Conservation (phyloP, 2,113 vertebrate species). For the Lethenteron camtschaticum region DNA sequence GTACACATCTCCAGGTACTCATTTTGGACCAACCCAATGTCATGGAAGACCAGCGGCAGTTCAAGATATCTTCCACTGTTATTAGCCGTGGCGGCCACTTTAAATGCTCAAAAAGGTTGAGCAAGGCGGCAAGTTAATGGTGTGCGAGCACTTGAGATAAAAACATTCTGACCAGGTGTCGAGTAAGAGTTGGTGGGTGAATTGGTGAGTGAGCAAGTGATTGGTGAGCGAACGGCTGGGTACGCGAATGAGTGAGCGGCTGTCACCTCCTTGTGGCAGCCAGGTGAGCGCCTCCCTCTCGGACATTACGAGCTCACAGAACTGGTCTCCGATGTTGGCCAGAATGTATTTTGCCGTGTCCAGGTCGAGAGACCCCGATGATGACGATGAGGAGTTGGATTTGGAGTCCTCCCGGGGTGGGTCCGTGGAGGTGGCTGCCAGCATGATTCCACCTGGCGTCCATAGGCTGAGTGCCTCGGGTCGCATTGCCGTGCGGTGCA, state of each 20-base stretch:
- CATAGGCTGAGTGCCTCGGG: conserved; percentile 84
- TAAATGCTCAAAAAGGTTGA: too few relatives aligned
- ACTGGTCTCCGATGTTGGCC: conserved; percentile 94
- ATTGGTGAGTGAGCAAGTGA: too few relatives aligned
- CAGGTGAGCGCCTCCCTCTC: conserved; percentile 99
- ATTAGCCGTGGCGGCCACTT: too few relatives aligned
- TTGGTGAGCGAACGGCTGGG: too few relatives aligned
- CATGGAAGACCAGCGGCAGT: too few relatives aligned
- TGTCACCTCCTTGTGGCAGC: conserved; percentile 43
- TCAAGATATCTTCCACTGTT: too few relatives aligned
- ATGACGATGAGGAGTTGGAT: conserved; percentile 23
- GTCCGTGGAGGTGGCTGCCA: background rate
- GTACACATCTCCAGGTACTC: too few relatives aligned
- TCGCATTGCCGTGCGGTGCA: conserved; percentile 89
- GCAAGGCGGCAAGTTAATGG: too few relatives aligned
- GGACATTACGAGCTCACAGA: conserved; percentile 96
- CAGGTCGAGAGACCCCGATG: conserved; percentile 69
- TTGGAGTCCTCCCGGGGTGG: background rate
- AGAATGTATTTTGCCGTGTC: conserved; percentile 97
- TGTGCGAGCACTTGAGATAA: too few relatives aligned
- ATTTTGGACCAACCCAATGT: too few relatives aligned
- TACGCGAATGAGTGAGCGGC: background rate
- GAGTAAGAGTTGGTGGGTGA: too few relatives aligned
- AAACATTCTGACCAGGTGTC: too few relatives aligned
- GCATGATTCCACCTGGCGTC: conserved; percentile 29